A percentile compares a stretch with the other conserved stretches of the same genome.
Conservation (phyloP, 2,113 vertebrate species). For the Cololabis saira region DNA sequence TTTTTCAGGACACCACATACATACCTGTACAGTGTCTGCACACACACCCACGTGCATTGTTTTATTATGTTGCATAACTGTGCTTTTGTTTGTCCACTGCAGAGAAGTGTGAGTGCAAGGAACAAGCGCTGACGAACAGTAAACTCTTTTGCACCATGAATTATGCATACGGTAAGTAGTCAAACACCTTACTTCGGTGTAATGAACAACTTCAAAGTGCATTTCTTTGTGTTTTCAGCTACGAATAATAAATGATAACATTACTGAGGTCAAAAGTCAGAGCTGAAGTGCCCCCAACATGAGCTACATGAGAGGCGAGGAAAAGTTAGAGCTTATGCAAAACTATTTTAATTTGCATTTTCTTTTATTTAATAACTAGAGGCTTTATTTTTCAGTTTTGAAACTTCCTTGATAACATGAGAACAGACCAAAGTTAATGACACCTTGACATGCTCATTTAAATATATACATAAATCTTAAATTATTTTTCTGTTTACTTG, state of each 20-base stretch:
- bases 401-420: too few relatives aligned
- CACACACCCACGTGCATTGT: constrained; percentile 33
- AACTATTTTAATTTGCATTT: too few relatives aligned
- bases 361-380: too few relatives aligned
- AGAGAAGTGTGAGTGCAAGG: constrained; percentile 99
- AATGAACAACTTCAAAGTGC: neutral
- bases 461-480: too few relatives aligned
- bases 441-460: too few relatives aligned
- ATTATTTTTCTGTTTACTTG: too few relatives aligned
- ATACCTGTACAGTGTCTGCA: constrained; percentile 34
- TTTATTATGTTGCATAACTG: constrained; percentile 37
- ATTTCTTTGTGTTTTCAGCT: neutral
- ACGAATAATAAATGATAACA: too few relatives aligned
- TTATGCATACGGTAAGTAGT: constrained; percentile 91
- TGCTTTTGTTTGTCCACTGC: constrained; percentile 52
- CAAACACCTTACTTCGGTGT: neutral
- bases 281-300: too few relatives aligned
- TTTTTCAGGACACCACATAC: constrained; percentile 49
- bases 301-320: too few relatives aligned
- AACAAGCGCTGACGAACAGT: constrained; percentile 89
- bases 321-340: too few relatives aligned
- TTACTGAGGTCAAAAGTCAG: neutral
- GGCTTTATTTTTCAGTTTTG: too few relatives aligned
- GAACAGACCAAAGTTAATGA: too few relatives aligned
- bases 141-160: constrained; percentile 95